Percentiles rank a stretch among this genome's conserved stretches.
Conservation (phyloP, 1,140 invertebrate genomes). For the Drosophila setifemur region DNA sequence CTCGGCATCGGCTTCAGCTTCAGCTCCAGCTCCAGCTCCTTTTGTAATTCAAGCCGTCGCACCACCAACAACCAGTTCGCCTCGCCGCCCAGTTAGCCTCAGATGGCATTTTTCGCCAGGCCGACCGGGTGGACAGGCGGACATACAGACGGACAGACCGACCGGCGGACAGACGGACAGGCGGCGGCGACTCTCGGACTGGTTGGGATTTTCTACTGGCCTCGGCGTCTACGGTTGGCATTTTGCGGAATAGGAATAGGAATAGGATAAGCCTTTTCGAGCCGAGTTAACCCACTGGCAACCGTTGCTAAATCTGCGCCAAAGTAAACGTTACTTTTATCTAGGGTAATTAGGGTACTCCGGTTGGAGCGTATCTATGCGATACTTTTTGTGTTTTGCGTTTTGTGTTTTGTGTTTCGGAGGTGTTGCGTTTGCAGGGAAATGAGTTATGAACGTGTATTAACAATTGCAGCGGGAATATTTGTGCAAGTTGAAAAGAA, state of each 20-base stretch:
- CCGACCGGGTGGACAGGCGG: conserved; percentile 15
- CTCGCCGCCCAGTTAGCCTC: conserved; percentile 47
- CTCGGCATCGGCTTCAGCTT: background rate
- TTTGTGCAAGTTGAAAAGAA: too few relatives aligned
- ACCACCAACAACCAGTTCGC: conserved; percentile 28
- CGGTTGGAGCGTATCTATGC: background rate
- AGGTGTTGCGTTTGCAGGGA: too few relatives aligned
- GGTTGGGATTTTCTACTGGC: conserved; percentile 50
- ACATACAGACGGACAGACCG: conserved; percentile 2
- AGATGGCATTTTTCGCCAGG: conserved; percentile 63
- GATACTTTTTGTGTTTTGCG: background rate
- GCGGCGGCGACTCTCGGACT: conserved; percentile 47
- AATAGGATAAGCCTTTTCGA: conserved; percentile 1
- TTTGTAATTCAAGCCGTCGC: conserved; percentile 70
- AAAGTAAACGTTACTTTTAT: conserved; percentile 23
- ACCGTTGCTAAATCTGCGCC: conserved; percentile 28
- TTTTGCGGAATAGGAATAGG: conserved; percentile 58
- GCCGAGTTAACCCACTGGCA: conserved; percentile 27
- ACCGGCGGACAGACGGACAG: conserved; percentile 6
- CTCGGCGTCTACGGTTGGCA: conserved; percentile 50
- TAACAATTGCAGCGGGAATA: too few relatives aligned
- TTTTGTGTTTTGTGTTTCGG: too few relatives aligned
- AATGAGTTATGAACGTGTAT: too few relatives aligned
- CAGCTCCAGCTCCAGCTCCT: conserved; percentile 56
- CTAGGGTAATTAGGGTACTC: conserved; percentile 15